Percentiles rank a stretch among this genome's conserved stretches.
Conservation (phyloP, 1,140 invertebrate species). For the Dendrolimus kikuchii region DNA sequence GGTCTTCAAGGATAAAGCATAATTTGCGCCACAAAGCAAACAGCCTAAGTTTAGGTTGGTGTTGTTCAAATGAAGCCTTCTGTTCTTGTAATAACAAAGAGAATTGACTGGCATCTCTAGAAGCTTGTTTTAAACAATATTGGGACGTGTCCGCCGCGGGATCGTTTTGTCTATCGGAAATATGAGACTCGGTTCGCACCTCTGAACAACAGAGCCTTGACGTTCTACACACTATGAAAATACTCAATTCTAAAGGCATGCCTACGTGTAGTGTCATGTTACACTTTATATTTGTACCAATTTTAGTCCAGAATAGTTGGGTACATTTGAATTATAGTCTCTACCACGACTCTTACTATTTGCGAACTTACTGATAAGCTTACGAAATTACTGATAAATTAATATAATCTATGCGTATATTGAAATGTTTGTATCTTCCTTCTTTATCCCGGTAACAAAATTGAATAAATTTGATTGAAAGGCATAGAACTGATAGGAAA, state of each 20-base stretch:
- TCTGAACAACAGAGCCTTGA: constrained; percentile 57
- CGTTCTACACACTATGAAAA: constrained; percentile 57
- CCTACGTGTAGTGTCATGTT: constrained; percentile 38
- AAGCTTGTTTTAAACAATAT: constrained; percentile 15
- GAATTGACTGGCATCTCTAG: constrained; percentile 11
- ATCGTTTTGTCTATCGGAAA: constrained; percentile 68
- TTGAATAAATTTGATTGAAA: no score
- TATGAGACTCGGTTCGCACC: constrained; percentile 65
- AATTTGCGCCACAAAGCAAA: constrained; percentile 33
- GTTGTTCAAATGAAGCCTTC: constrained; percentile 24
- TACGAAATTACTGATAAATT: no score
- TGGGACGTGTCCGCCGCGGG: constrained; percentile 38
- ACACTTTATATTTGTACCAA: constrained; percentile 23
- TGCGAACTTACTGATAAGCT: no score
- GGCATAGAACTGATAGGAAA: no score
- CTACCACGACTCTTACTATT: neutral
- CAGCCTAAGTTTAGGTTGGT: constrained; percentile 20
- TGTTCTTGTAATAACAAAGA: constrained; percentile 13
- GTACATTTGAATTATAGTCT: no score
- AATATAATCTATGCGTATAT: neutral
- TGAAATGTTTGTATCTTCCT: no score
- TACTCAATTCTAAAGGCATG: constrained; percentile 7
- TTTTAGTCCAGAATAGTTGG: neutral
- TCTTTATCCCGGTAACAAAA: no score
- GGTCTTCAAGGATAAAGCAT: constrained; percentile 61